Conservation (phyloP, 1,140 invertebrate species). For the Phortica variegata region DNA sequence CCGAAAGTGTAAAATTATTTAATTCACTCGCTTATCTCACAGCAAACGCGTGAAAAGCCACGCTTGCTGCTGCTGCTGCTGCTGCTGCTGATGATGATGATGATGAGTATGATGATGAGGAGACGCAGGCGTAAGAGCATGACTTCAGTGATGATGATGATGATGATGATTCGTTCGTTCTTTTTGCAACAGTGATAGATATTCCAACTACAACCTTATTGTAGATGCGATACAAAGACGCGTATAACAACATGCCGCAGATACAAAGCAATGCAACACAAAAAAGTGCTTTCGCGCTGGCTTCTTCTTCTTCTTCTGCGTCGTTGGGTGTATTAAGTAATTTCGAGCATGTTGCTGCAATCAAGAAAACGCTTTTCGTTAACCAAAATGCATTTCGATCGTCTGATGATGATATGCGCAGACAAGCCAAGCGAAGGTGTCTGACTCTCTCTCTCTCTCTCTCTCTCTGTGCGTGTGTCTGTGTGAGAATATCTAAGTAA, state of each 20-base stretch:
- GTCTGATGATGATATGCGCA: conserved; percentile 14
- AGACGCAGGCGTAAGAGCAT: too few species aligned
- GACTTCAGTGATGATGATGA: conserved; percentile 9
- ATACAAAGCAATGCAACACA: conserved; percentile 25
- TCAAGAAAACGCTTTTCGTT: conserved; percentile 29
- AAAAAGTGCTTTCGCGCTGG: conserved; percentile 34
- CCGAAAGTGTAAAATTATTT: conserved; percentile 49
- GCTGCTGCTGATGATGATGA: conserved; percentile 10
- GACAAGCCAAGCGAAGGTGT: neutral
- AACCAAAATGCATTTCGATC: conserved; percentile 19
- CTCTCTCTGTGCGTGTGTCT: too few species aligned
- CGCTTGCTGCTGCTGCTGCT: conserved; percentile 10
- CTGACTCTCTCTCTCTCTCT: too few species aligned
- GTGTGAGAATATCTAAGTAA: too few species aligned
- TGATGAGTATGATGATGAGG: conserved; percentile 4
- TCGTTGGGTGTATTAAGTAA: conserved; percentile 19
- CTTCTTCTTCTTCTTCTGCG: too few species aligned
- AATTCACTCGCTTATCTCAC: conserved; percentile 47
- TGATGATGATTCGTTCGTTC: conserved; percentile 10
- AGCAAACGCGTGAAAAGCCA: neutral
- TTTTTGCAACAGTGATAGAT: conserved; percentile 32
- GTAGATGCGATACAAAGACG: too few species aligned
- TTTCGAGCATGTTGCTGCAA: conserved; percentile 49
- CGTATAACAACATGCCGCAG: too few species aligned
- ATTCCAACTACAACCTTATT: too few species aligned